phyloP scores from a whole-genome alignment of 2,888 invertebrate species.

The Dyspetes luteomarginatus region DNA sequence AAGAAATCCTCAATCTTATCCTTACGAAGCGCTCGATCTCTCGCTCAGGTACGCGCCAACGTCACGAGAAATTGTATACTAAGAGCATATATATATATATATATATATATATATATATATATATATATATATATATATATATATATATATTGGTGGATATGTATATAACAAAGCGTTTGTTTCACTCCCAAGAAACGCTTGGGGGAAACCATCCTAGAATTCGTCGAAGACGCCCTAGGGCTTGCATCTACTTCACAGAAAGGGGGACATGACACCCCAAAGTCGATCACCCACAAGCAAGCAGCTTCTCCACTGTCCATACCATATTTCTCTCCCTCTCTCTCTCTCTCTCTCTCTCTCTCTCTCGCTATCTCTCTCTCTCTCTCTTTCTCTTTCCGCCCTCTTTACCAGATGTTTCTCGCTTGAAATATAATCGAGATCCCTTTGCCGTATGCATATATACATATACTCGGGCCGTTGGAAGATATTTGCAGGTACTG shows the following conservation, averaged over 20 bases:
- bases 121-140: neutral
- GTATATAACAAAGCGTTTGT: conserved; percentile 5
- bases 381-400: neutral
- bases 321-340: neutral
- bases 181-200: neutral
- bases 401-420: conserved; percentile 2
- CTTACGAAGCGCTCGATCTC: conserved; percentile 45
- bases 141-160: conserved; percentile 4
- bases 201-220: conserved; percentile 29
- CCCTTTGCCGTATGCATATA: neutral
- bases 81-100: neutral
- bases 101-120: conserved; percentile 16
- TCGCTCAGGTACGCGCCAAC: conserved; percentile 43
- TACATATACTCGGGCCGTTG: neutral
- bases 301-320: conserved; percentile 14
- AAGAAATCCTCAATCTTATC: conserved; percentile 38
- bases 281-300: conserved; percentile 34
- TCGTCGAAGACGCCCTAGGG: conserved; percentile 39
- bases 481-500: neutral
- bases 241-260: conserved; percentile 35
- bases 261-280: neutral
- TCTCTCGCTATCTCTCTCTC: neutral
- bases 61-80: conserved; percentile 24
- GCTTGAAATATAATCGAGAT: conserved; percentile 15
- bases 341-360: neutral